Evolutionary conservation across 1,140 invertebrate species (phyloP).

Genomic region (Hycleus phaleratus): DNA sequence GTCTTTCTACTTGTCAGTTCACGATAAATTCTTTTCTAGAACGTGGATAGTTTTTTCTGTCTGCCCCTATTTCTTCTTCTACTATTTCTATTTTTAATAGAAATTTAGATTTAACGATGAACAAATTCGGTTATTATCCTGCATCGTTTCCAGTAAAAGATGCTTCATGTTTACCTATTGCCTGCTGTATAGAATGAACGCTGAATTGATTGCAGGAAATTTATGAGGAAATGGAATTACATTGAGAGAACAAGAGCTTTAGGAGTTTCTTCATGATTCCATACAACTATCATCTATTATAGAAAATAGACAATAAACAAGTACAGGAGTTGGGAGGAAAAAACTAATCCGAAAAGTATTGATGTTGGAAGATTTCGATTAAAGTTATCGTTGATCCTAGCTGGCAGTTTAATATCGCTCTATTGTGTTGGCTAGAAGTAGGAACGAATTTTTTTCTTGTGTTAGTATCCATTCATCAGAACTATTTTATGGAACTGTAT

Average conservation of each 20-base stretch:
- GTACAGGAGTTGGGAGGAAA: no score
- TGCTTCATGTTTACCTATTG: neutral
- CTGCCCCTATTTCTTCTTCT: neutral
- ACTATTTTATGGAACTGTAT: slow-evolving; percentile 1
- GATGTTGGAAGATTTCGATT: no score
- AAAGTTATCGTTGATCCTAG: no score
- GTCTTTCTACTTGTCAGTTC: slow-evolving; percentile 5
- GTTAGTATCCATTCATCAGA: slow-evolving; percentile 14
- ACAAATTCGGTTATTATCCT: no score
- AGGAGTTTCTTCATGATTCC: slow-evolving; percentile 13
- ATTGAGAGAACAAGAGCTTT: slow-evolving; percentile 18
- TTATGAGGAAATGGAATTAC: slow-evolving; percentile 20
- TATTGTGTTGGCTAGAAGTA: slow-evolving; percentile 11
- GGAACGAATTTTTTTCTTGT: slow-evolving; percentile 12
- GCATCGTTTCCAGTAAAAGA: no score
- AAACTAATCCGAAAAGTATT: no score
- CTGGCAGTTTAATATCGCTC: slow-evolving; percentile 12
- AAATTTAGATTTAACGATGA: no score
- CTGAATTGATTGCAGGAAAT: slow-evolving; percentile 19
- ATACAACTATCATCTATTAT: neutral
- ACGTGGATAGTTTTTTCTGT: no score
- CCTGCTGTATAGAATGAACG: slow-evolving; percentile 5
- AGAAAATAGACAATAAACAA: no score
- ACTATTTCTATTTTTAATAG: slow-evolving; percentile 1
- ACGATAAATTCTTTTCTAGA: slow-evolving; percentile 10